Base-by-base conservation (phyloP, 2,888 invertebrate species). In the Pocota personata region DNA sequence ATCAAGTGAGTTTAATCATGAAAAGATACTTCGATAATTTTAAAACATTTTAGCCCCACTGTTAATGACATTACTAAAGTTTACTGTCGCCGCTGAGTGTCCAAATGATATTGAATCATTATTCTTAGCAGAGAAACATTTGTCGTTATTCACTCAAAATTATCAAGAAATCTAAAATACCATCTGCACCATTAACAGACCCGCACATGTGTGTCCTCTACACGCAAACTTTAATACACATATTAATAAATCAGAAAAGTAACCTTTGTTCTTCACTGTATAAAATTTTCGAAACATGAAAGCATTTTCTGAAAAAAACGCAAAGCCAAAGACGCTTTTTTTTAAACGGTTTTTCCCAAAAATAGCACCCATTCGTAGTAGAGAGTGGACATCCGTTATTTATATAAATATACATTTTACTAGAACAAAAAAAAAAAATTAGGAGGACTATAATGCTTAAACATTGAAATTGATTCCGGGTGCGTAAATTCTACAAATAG, bases 401-500 rank as follows among this genome's bases (percentile, higher is more conserved):
- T 46, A 55, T 66, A 55, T 46, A 75, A 66, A 75, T 66, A 72
- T 50, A 48, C 27, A 48, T 60, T 60, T 57, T 6, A 46, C 32
- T 30, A 69, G 37, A 52, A 48, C 16, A 27, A 14, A 71, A 58
- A 35, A 35, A 24, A 48, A 64, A 48, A 46, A 43, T 24, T 24
- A 46, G 19, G 14, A 35, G 19, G 21, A 58, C 58, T 35, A 57
- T 19, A 57, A 35, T 19, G 58, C 58, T 40, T 3, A n/a, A 58
- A 19, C 12, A 43, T 50, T 58, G 58, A 67, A 66, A 50, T 50
- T 60, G 58, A 77, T 77, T 77, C 77, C 77, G 77, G 77, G 77
- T 77, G 76, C 50, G 77, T 77, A 60, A 43, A 32, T 30, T 60
- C 77, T 52, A 77, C 60, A 69, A 77, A 77, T 69, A 77, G 69